Conservation (phyloP, 1,140 invertebrate genomes). For the Adelges cooleyi region DNA sequence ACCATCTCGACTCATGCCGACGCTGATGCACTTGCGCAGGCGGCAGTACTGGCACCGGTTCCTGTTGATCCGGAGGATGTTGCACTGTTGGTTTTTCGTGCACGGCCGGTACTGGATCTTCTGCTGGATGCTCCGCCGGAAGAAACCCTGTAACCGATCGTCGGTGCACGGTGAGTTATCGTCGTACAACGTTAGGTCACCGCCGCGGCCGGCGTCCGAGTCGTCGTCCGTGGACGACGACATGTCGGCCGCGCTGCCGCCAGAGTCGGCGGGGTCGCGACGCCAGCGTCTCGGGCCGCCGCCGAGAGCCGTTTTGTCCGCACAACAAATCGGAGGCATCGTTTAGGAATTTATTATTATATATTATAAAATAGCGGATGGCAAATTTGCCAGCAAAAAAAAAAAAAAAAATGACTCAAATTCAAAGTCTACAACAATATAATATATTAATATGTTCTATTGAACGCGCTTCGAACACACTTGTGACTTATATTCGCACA, state of each 20-base stretch:
- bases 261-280: conserved; percentile 33
- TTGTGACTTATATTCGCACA: too few species aligned
- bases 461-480: too few species aligned
- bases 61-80: conserved; percentile 89
- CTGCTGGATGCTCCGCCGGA: conserved; percentile 85
- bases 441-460: too few species aligned
- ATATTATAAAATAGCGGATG: too few species aligned
- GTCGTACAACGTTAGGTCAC: conserved; percentile 31
- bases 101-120: conserved; percentile 96
- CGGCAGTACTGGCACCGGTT: conserved; percentile 95
- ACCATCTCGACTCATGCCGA: conserved; percentile 98
- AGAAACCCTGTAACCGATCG: conserved; percentile 59
- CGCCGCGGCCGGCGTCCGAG: conserved; percentile 41
- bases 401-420: too few species aligned
- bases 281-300: conserved; percentile 29
- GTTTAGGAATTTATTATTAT: too few species aligned
- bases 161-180: conserved; percentile 29
- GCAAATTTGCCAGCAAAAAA: too few species aligned
- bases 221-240: conserved; percentile 36
- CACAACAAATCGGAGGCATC: conserved; percentile 18
- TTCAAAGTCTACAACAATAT: too few species aligned
- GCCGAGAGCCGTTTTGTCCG: conserved; percentile 12
- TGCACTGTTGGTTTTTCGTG: conserved; percentile 95
- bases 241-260: conserved; percentile 31
- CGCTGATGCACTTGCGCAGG: conserved; percentile 94